A percentile compares a stretch with the other conserved stretches of the same genome.
Conservation (phyloP, 2,797 vertebrate genomes). For the Jordanella pulchra region DNA sequence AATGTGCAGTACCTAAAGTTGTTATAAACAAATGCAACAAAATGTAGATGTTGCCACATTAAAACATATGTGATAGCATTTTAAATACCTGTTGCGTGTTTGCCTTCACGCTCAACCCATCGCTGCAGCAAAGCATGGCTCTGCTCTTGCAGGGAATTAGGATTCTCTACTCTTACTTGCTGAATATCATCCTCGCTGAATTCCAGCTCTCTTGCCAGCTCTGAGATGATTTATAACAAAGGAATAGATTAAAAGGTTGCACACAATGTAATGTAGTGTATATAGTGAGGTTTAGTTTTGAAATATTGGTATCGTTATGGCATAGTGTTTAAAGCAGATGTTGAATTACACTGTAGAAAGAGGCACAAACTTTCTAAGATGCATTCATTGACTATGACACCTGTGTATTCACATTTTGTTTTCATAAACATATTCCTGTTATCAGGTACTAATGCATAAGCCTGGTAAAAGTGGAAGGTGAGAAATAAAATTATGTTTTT, state of each 20-base stretch:
- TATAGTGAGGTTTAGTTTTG: neutral
- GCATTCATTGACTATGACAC: neutral
- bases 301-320: neutral
- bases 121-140: constrained; percentile 92
- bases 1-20: neutral
- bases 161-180: constrained; percentile 90
- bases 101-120: constrained; percentile 93
- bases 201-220: constrained; percentile 93
- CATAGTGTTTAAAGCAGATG: neutral
- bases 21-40: neutral
- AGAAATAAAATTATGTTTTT: too few species aligned
- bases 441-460: too few species aligned
- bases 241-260: neutral
- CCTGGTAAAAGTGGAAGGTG: too few species aligned
- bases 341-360: neutral
- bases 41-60: neutral
- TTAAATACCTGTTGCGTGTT: constrained; percentile 89
- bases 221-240: constrained; percentile 65
- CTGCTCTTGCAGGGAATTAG: constrained; percentile 97
- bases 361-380: neutral
- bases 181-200: constrained; percentile 95
- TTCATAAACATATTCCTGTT: neutral
- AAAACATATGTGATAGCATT: neutral
- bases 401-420: neutral
- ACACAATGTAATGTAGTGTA: neutral